A percentile compares a stretch with the other conserved stretches of the same genome.
Conservation (phyloP, 2,888 invertebrate species). For the Chymomyza procnemis region DNA sequence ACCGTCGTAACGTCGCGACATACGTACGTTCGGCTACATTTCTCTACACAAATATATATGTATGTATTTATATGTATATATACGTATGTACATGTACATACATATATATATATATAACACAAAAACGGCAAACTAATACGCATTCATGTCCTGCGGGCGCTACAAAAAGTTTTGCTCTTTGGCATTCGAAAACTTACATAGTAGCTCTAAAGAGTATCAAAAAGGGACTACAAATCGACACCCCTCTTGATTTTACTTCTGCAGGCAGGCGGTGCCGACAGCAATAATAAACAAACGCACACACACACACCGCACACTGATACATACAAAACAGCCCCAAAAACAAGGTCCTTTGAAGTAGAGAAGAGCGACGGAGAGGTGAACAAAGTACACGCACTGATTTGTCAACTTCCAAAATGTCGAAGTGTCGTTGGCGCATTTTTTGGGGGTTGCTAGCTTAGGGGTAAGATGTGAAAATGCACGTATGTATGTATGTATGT, state of each 20-base stretch:
- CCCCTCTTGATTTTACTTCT: conserved; percentile 33
- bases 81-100: not conserved
- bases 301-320: not conserved
- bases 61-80: not conserved
- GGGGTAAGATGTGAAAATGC: conserved; percentile 43
- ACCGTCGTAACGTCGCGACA: not conserved
- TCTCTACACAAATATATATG: not conserved
- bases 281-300: not conserved
- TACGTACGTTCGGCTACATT: not conserved
- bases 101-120: not conserved
- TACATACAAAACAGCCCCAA: conserved; percentile 32
- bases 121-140: conserved; percentile 8
- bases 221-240: conserved; percentile 66
- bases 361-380: conserved; percentile 28
- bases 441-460: conserved; percentile 55
- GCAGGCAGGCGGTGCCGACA: conserved; percentile 12
- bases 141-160: conserved; percentile 59
- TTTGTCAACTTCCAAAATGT: conserved; percentile 74
- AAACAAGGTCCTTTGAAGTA: conserved; percentile 1
- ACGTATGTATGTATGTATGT: not conserved
- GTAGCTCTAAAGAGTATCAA: conserved; percentile 53
- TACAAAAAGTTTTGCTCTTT: conserved; percentile 56
- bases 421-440: conserved; percentile 56
- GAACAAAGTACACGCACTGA: conserved; percentile 63
- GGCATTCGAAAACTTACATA: conserved; percentile 29